Base-by-base conservation (phyloP, 2,113 vertebrate genomes). In the Nipponia nippon region DNA sequence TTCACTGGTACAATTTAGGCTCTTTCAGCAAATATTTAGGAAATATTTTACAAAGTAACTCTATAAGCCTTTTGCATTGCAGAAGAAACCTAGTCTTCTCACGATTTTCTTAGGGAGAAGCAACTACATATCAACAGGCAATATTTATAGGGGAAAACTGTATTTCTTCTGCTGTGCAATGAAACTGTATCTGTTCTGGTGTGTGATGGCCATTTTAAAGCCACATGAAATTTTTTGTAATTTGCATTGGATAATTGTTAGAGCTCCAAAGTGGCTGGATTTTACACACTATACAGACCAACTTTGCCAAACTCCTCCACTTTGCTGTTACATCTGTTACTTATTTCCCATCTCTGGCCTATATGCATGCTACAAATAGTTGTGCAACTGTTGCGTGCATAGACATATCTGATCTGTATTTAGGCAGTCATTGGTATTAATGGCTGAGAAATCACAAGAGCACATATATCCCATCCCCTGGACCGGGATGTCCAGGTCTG, bases 381-480 rank as follows among this genome's bases (percentile, higher is more conserved):
- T 40, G 30, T 36, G 23, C 1, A 1, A 20, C 13, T 17, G 38
- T 18, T 46, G 36, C 42, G 22, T 2, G 3, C 3, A 3, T 2
- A 62, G 55, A 23, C 4, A 1, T 34, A 44, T 3, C 50, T 44
- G 44, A n/a, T n/a, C 14, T 38, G 16, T 8, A 8, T 50, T 70
- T 11, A 17, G 71, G 34, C 59, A 62, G 36, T 5, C 14, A 3
- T 5, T 52, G 20, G 18, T 30, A 42, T 11, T 7, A 23, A 18
- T 3, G 9, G 13, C 65, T 62, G 77, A 50, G 58, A 53, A 63
- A 42, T 32, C 27, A 47, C 17, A 16, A 25, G 27, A 49, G 27
- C 73, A 65, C 20, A 4, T 9, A 13, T 18, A n/a, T 38, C 38
- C 38, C 38, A 38, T 38, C 38, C 38, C 38, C 38, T 23, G 49